A percentile compares a stretch with the other conserved stretches of the same genome.
Evolutionary conservation across 2,113 vertebrate genomes (phyloP).

Genomic region (Psilopsiagon aurifrons): DNA sequence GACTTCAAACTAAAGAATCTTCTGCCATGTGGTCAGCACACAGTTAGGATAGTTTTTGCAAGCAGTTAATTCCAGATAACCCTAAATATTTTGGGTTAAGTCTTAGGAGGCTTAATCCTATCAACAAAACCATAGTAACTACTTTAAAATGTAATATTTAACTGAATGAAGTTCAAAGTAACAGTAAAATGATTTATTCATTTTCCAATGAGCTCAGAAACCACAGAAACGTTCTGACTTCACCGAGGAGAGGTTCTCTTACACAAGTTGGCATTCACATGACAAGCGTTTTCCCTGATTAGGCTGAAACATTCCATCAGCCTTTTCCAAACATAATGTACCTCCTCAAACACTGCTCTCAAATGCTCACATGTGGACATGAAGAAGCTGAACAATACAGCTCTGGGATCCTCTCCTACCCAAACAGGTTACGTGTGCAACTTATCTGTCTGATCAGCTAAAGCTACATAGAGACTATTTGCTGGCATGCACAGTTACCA

Average conservation of each 20-base stretch:
- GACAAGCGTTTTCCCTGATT: neutral
- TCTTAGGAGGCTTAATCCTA: neutral
- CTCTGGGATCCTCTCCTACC: neutral
- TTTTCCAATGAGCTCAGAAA: conserved; percentile 19
- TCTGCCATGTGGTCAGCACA: neutral
- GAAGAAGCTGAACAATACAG: neutral
- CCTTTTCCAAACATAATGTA: neutral
- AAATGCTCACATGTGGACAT: neutral
- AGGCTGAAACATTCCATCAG: neutral
- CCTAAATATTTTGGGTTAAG: neutral
- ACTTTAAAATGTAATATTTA: neutral
- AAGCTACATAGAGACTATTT: neutral
- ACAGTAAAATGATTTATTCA: neutral
- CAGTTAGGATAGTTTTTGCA: neutral
- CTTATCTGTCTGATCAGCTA: neutral
- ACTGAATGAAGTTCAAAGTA: neutral
- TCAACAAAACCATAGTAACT: neutral
- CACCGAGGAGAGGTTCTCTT: neutral
- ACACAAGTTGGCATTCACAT: neutral
- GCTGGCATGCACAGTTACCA: neutral
- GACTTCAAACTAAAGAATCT: neutral
- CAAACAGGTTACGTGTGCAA: neutral
- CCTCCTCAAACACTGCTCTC: neutral
- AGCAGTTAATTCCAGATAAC: neutral
- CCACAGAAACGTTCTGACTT: neutral